Evolutionary conservation across 2,113 vertebrate genomes (phyloP).

Genomic region (Macroglossus sobrinus): DNA sequence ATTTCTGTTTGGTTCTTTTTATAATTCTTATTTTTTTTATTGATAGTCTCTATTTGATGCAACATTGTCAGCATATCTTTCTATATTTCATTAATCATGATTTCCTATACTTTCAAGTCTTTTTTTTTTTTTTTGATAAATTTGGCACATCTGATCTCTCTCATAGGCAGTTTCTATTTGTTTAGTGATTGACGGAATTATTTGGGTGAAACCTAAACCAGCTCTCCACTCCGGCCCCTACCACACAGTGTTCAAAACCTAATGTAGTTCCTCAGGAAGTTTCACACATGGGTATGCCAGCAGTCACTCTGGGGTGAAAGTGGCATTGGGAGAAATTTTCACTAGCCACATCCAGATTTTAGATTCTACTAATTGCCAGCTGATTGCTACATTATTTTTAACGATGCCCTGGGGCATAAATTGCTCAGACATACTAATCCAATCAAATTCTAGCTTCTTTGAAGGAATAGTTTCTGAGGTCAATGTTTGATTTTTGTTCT

Average conservation of each 20-base stretch:
- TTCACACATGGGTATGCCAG: background rate
- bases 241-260: background rate
- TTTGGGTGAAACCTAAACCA: background rate
- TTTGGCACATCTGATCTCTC: background rate
- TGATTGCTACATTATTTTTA: background rate
- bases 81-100: background rate
- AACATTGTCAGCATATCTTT: background rate
- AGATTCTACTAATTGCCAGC: background rate
- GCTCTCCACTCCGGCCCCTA: rapidly evolving
- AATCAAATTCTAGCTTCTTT: background rate
- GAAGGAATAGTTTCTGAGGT: background rate
- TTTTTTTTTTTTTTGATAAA: background rate
- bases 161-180: background rate
- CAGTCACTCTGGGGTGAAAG: background rate
- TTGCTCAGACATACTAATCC: background rate
- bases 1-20: background rate
- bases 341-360: background rate
- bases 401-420: background rate
- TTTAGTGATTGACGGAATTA: background rate
- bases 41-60: background rate
- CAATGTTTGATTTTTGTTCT: background rate
- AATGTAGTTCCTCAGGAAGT: background rate
- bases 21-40: background rate
- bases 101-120: background rate
- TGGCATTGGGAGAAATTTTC: background rate